Percentiles rank a stretch among this genome's conserved stretches.
These are phyloP conservation scores for Nemurella pictetii DNA, from an alignment of 2,888 invertebrate species.

Conservation along the genomic window DNA sequence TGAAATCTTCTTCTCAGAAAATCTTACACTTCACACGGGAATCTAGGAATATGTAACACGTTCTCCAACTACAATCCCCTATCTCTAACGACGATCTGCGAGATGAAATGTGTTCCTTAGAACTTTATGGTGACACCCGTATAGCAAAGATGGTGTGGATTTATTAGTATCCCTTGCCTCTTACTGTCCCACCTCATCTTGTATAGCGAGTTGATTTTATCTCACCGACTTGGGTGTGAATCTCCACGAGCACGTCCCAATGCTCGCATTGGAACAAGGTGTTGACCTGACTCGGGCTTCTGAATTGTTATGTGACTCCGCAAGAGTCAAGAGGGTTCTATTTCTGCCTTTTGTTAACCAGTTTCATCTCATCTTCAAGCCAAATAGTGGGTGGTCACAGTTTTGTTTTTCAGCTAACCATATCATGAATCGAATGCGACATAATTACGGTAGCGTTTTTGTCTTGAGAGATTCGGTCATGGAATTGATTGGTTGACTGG, in stretches of 20 bases:
- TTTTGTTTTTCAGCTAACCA: background rate
- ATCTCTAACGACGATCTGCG: conserved; percentile 22
- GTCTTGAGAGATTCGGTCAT: background rate
- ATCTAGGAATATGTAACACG: background rate
- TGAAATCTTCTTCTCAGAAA: conserved; percentile 8
- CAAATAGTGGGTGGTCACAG: background rate
- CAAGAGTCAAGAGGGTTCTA: background rate
- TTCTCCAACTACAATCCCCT: background rate
- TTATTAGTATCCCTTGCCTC: conserved; percentile 22
- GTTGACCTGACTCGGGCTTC: conserved; percentile 11
- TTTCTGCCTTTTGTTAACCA: background rate
- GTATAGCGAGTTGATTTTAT: conserved; percentile 12
- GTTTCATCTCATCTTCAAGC: background rate
- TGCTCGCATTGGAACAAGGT: conserved; percentile 10
- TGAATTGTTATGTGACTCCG: background rate
- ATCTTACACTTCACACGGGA: background rate
- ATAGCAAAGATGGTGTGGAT: conserved; percentile 20
- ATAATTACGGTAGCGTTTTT: background rate
- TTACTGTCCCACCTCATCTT: conserved; percentile 10
- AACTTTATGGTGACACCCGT: conserved; percentile 15
- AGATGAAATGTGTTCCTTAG: conserved; percentile 28
- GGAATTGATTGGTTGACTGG: background rate
- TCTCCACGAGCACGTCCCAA: conserved; percentile 6
- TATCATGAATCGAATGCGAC: background rate
- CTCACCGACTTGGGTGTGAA: conserved; percentile 19